Evolutionary conservation across 2,888 invertebrate genomes (phyloP), one percentile per base, ranked within the genome.

Genomic region (Fragum fragum): DNA sequence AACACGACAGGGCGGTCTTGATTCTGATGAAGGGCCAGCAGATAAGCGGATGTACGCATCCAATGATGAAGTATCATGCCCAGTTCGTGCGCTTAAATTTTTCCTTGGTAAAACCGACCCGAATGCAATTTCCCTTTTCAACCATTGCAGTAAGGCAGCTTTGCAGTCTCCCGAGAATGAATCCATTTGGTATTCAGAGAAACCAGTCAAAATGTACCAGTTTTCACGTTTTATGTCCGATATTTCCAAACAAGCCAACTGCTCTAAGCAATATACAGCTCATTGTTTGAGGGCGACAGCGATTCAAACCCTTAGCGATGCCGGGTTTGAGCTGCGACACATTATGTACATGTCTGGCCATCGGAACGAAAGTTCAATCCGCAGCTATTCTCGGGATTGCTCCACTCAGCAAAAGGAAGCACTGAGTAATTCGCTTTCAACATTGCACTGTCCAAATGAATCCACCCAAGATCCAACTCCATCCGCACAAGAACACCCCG

Each of bases 1-100:
- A 66, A 66, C 39, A 11, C 66, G 39, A 14, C 66, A 32, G 21
- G 66, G 66, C 18, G 66, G 36, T 32, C 29, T 39, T 16, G 23
- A 77, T 21, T 53, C 36, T 21, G 28, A 66, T 18, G 73, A 76
- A 26, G 69, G 53, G 28, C 80, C 61, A 16, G 57, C 21, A 7
- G 68, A 80, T 28, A 81, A 76, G 52, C 69, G 76, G 5, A 76
- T 80, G 73, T 68, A 76, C 21, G 76, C 72, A 0, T 71, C 36
- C 5, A 68, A 21, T 5, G 68, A 59, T 57, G 21, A 21, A 0
- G 39, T 11, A 9, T 32, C 61, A 14, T 80, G 80, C 47, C 80
- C 76, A n/a, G 72, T 79, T n/a, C 18, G 23, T 9, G 61, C 73
- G 14, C 63, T 79, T 1, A 69, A 28, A 63, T 36, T 36, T 16